phyloP scores from a whole-genome alignment of 2,797 vertebrate genomes.

The Eremophila alpestris region DNA sequence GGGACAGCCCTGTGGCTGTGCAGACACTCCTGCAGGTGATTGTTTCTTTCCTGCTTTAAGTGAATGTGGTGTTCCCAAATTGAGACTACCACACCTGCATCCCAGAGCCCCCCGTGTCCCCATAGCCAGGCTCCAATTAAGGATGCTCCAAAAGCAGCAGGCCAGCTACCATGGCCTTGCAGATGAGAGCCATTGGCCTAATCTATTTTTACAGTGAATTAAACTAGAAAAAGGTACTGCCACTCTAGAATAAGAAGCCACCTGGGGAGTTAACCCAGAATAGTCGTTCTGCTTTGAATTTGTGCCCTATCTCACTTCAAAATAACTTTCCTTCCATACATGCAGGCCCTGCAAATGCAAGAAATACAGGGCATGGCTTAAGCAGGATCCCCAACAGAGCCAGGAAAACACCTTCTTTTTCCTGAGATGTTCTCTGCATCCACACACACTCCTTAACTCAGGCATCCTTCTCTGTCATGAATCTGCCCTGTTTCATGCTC shows the following conservation, averaged over 20 bases:
- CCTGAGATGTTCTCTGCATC: background rate
- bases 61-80: background rate
- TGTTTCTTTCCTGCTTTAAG: background rate
- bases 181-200: conserved; percentile 44
- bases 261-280: conserved; percentile 67
- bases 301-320: background rate
- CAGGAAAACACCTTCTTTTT: background rate
- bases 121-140: conserved; percentile 4
- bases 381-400: background rate
- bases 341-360: background rate
- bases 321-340: background rate
- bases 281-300: conserved; percentile 53
- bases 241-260: conserved; percentile 27
- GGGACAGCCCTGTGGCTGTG: background rate
- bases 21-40: background rate
- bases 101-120: background rate
- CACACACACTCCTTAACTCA: accelerated
- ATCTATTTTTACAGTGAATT: conserved; percentile 56
- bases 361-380: background rate
- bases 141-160: conserved; percentile 21
- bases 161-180: background rate
- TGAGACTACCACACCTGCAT: background rate
- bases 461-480: background rate
- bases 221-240: conserved; percentile 39
- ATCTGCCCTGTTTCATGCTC: background rate